phyloP scores from a whole-genome alignment of 1,140 invertebrate species.

The Pararge aegeria region DNA sequence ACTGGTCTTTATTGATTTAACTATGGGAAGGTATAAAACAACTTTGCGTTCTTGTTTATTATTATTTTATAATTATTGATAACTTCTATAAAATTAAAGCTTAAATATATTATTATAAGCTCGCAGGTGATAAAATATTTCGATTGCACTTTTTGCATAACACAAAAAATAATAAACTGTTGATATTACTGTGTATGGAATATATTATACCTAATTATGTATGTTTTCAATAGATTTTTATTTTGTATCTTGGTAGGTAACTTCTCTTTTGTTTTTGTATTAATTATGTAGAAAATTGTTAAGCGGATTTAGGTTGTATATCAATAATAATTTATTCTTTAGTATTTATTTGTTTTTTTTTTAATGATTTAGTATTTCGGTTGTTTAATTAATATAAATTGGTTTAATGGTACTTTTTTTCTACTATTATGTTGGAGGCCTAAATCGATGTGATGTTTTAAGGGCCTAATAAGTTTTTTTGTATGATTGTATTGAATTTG shows the following conservation, averaged over 20 bases:
- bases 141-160: constrained; percentile 73
- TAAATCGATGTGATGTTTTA: constrained; percentile 49
- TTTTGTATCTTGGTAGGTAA: background rate
- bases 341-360: constrained; percentile 30
- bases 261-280: constrained; percentile 41
- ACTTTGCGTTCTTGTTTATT: no score
- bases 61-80: background rate
- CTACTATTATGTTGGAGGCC: constrained; percentile 35
- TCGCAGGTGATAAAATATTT: constrained; percentile 26
- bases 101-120: constrained; percentile 10
- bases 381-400: constrained; percentile 13
- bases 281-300: constrained; percentile 28
- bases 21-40: no score
- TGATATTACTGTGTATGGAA: constrained; percentile 70
- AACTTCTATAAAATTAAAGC: background rate
- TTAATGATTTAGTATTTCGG: background rate
- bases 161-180: constrained; percentile 52
- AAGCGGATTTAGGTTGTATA: constrained; percentile 2
- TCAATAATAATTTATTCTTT: constrained; percentile 4
- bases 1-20: no score
- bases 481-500: constrained; percentile 31
- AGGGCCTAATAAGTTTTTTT: constrained; percentile 54
- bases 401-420: constrained; percentile 9
- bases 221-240: constrained; percentile 50
- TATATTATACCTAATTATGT: constrained; percentile 22